Conservation (phyloP, 2,888 invertebrate species). For the Dryocosmus kuriphilus region DNA sequence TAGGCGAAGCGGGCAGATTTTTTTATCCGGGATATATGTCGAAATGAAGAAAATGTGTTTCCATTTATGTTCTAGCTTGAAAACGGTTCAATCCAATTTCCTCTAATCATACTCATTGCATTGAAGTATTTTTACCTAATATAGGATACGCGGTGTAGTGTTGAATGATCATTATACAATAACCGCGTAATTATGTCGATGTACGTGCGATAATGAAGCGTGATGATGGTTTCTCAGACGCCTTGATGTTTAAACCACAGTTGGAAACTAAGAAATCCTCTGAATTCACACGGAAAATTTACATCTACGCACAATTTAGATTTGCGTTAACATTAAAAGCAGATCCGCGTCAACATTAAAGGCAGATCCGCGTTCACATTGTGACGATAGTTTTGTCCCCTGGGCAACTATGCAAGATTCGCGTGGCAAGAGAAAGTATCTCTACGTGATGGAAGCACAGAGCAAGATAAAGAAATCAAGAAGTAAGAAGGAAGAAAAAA, state of each 20-base stretch:
- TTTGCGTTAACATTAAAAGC: slow-evolving; percentile 60
- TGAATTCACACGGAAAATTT: slow-evolving; percentile 61
- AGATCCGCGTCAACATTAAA: slow-evolving; percentile 45
- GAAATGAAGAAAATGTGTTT: neutral
- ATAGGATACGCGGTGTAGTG: slow-evolving; percentile 6
- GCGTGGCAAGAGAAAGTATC: slow-evolving; percentile 13
- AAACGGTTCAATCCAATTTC: neutral
- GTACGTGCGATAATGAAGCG: slow-evolving; percentile 46
- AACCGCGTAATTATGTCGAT: slow-evolving; percentile 24
- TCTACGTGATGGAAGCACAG: neutral
- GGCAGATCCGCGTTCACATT: slow-evolving; percentile 40
- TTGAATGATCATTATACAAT: slow-evolving; percentile 37
- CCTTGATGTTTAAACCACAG: slow-evolving; percentile 33
- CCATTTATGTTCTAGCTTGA: neutral
- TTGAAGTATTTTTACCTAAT: slow-evolving; percentile 5
- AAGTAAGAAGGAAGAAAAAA: neutral
- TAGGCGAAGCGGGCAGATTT: too few species aligned
- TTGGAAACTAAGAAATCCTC: slow-evolving; percentile 12
- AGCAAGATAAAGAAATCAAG: neutral
- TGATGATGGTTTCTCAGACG: slow-evolving; percentile 26
- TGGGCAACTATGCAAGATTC: slow-evolving; percentile 23
- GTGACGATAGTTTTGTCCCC: slow-evolving; percentile 4
- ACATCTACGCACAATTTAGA: slow-evolving; percentile 71
- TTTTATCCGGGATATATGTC: too few species aligned
- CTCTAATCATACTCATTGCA: neutral